Evolutionary conservation across 2,797 vertebrate species (phyloP), one percentile per base, ranked within the genome.

Genomic region (Champsocephalus gunnari): DNA sequence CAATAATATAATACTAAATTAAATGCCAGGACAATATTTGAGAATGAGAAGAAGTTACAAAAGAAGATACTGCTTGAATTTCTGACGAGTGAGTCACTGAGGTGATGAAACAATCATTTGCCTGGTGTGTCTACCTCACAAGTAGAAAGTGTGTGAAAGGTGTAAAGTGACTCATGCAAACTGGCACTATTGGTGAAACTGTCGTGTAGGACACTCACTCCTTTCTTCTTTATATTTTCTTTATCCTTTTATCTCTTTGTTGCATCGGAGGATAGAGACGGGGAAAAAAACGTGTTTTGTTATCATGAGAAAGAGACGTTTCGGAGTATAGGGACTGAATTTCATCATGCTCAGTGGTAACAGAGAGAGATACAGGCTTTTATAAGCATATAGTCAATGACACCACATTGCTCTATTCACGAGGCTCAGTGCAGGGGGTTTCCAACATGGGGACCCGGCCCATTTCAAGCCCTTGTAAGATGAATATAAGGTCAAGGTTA

Each of bases 111-210:
- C 62, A 41, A 55, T 79, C 81, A 67, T 65, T 14, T n/a, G 34
- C 50, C 28, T 74, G 53, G 73, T 77, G 60, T 72, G 55, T 66
- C 70, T 9, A 63, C 67, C 48, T 65, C 79, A 41, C 24, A 51
- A 6, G 67, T 45, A 62, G 24, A 66, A 88, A 88, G 82, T 78
- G 83, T 92, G 92, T 90, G 80, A 91, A 92, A 92, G 86, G 91
- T 87, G 56, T 71, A 54, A 75, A 82, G 66, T 90, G 88, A 93
- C 77, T 92, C 76, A 90, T 65, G 41, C 73, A 76, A 62, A 81
- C 21, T 17, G 43, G 12, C 32, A 57, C 14, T 48, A 34, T 64
- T 47, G 41, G 48, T 79, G 47, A n/a, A 68, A 28, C 50, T 55
- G 19, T 54, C 51, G 8, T 72, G 7, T 4, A 47, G 53, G 43